Conservation (phyloP, 2,888 invertebrate species). For the Lasioglossum marginatum region DNA sequence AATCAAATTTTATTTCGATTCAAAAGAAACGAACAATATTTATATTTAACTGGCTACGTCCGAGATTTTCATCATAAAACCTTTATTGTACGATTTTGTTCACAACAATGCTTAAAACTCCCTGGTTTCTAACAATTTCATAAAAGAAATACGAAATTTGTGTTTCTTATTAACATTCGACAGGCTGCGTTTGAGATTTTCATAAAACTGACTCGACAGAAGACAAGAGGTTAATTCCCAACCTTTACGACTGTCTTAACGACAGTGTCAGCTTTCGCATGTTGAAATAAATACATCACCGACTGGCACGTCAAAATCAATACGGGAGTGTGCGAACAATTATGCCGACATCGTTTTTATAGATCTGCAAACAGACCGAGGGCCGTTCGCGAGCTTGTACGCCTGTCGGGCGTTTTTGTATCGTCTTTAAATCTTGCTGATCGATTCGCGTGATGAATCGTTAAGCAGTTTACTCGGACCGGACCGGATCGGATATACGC, state of each 20-base stretch:
- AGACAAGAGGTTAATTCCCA: background rate
- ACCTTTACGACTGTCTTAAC: background rate
- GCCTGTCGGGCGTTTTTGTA: background rate
- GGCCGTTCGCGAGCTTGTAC: conserved; percentile 31
- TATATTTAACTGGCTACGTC: background rate
- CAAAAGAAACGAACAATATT: background rate
- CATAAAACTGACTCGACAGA: background rate
- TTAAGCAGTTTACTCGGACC: conserved; percentile 15
- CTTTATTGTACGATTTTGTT: no score
- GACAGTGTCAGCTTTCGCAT: background rate
- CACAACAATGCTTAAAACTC: no score
- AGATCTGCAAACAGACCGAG: conserved; percentile 10
- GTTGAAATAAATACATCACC: background rate
- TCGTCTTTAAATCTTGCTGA: conserved; percentile 41
- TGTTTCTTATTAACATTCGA: no score
- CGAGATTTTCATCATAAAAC: no score
- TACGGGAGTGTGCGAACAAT: background rate
- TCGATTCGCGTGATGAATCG: conserved; percentile 40
- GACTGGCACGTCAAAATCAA: background rate
- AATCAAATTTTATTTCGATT: no score
- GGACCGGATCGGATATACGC: conserved; percentile 2
- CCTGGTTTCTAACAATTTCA: no score
- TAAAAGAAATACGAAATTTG: no score
- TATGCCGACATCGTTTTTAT: background rate
- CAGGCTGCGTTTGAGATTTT: background rate